These are phyloP conservation scores for Herpailurus yagouaroundi DNA, from an alignment of 2,113 vertebrate genomes.

Conservation along the genomic window DNA sequence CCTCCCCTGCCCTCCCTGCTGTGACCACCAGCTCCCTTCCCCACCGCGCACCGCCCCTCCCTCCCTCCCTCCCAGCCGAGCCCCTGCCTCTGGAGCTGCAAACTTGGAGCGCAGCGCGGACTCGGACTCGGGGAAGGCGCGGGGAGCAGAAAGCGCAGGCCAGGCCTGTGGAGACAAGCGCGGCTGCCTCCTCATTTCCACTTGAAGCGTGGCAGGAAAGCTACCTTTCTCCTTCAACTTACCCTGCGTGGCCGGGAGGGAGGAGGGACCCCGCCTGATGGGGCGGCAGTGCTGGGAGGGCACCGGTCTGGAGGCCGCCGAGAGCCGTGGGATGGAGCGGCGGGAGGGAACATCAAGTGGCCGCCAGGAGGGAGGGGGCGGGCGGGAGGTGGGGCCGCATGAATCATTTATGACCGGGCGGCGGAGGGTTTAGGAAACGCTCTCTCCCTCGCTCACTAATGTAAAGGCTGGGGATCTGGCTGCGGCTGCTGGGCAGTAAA, in stretches of 20 bases:
- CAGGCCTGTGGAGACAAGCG: conserved; percentile 63
- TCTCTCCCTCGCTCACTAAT: conserved; percentile 57
- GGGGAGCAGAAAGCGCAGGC: not conserved
- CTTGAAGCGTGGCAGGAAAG: conserved; percentile 79
- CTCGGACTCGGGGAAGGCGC: not conserved
- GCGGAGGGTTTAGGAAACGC: conserved; percentile 66
- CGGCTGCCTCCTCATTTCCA: conserved; percentile 75
- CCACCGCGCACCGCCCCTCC: fast-evolving
- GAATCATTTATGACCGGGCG: conserved; percentile 84
- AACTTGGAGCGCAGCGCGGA: conserved; percentile 62
- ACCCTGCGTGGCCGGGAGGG: conserved; percentile 77
- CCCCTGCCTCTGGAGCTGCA: conserved; percentile 19
- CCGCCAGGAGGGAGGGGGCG: conserved; percentile 75
- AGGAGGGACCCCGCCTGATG: conserved; percentile 76
- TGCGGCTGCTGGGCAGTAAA: conserved; percentile 63
- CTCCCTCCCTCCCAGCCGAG: too few species aligned
- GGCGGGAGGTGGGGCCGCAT: conserved; percentile 80
- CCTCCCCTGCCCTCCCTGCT: not conserved
- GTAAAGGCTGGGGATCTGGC: conserved; percentile 81
- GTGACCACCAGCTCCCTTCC: not conserved
- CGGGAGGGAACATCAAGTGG: conserved; percentile 83
- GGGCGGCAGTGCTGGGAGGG: conserved; percentile 67
- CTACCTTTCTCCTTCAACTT: conserved; percentile 77
- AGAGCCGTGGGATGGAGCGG: conserved; percentile 66
- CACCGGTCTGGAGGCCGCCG: conserved; percentile 56